These are phyloP conservation scores for Setipinna tenuifilis DNA, from an alignment of 2,797 vertebrate species.

Conservation along the genomic window DNA sequence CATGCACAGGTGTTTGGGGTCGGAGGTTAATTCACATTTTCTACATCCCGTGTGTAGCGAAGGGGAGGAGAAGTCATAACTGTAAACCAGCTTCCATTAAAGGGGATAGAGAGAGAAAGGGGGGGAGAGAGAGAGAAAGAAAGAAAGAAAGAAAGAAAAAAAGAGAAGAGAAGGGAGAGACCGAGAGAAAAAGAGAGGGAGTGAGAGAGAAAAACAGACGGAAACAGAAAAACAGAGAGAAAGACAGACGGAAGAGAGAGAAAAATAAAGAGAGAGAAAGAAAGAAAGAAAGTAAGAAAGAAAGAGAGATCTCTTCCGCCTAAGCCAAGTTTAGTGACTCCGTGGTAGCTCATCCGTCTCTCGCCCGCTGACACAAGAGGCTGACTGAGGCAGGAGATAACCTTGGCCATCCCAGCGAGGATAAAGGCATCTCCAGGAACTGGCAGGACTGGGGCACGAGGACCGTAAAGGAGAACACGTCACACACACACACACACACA, in stretches of 20 bases:
- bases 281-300: neutral
- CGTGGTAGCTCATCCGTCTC: constrained; percentile 34
- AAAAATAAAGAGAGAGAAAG: neutral
- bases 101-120: too few species aligned
- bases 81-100: neutral
- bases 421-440: constrained; percentile 46
- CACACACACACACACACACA: too few species aligned
- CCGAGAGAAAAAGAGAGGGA: too few species aligned
- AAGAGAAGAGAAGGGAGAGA: too few species aligned
- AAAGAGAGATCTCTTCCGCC: constrained; percentile 2
- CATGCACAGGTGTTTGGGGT: neutral
- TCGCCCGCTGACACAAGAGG: constrained; percentile 26
- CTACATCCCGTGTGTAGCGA: constrained; percentile 9
- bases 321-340: constrained; percentile 17
- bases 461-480: neutral
- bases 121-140: too few species aligned
- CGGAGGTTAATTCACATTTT: neutral
- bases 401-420: constrained; percentile 56
- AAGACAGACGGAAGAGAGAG: neutral
- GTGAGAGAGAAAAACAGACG: too few species aligned
- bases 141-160: too few species aligned
- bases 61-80: too few species aligned
- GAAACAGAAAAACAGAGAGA: neutral
- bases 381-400: constrained; percentile 39
- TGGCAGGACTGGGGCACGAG: constrained; percentile 43